A percentile compares a stretch with the other conserved stretches of the same genome.
Evolutionary conservation across 2,113 vertebrate genomes (phyloP).

Genomic region (Passer domesticus): DNA sequence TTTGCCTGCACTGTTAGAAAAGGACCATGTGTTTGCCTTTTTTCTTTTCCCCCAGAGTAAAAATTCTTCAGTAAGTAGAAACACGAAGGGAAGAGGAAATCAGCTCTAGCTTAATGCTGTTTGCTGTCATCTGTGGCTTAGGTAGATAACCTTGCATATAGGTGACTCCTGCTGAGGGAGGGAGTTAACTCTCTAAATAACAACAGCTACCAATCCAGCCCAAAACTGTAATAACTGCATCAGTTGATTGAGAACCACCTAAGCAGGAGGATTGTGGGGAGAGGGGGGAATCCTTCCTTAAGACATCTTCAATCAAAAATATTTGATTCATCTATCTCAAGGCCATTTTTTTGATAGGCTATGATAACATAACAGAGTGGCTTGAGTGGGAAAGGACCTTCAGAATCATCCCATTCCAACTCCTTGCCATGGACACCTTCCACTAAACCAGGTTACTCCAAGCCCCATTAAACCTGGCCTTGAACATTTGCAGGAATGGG

Average conservation of each 20-base stretch:
- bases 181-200: neutral
- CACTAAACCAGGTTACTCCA: neutral
- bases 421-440: neutral
- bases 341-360: accelerated
- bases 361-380: too few relatives aligned
- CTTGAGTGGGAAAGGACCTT: neutral
- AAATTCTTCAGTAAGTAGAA: neutral
- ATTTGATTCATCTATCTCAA: neutral
- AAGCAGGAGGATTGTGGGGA: neutral
- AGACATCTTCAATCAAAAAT: neutral
- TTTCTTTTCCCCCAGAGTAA: constrained; percentile 7
- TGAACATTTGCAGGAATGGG: neutral
- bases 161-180: neutral
- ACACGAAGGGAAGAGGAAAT: neutral
- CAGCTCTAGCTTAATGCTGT: neutral
- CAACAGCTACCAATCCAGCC: neutral
- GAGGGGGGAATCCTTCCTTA: neutral
- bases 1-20: neutral
- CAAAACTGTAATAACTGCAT: neutral
- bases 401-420: neutral
- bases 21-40: constrained; percentile 17
- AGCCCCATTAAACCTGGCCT: neutral
- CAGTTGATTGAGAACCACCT: neutral
- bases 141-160: neutral
- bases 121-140: neutral